Conservation (phyloP, 2,113 vertebrate species). For the Mus pahari region DNA sequence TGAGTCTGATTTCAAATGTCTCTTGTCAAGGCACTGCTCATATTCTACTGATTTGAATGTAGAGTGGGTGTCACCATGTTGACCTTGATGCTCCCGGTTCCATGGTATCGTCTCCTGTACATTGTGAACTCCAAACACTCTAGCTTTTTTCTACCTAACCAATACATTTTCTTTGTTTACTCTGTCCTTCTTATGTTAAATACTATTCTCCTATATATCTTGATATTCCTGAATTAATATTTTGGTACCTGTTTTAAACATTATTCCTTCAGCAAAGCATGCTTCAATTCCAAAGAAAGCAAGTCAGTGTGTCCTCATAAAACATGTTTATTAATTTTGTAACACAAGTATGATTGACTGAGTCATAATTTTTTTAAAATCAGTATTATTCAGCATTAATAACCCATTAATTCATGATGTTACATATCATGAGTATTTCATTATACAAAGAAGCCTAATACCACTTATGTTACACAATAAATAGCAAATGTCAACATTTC, state of each 20-base stretch:
- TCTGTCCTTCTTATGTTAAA: neutral
- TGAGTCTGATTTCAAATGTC: neutral
- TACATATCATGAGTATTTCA: neutral
- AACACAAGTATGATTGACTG: neutral
- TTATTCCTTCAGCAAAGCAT: neutral
- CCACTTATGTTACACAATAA: neutral
- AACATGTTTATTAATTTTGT: neutral
- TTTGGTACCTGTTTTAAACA: neutral
- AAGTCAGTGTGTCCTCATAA: neutral
- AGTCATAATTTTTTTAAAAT: neutral
- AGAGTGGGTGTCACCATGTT: neutral
- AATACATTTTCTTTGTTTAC: neutral
- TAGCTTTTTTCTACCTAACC: neutral
- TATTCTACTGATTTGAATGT: neutral
- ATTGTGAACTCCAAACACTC: neutral
- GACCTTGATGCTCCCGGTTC: too few relatives aligned
- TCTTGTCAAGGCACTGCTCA: neutral
- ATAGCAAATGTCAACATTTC: neutral
- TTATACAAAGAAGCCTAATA: accelerated
- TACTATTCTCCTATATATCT: neutral
- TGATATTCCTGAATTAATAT: neutral
- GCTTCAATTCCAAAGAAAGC: neutral
- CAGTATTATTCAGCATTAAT: neutral
- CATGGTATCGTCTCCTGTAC: neutral
- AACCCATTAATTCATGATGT: neutral